Conservation (phyloP, 2,113 vertebrate species). For the Sapajus apella region DNA sequence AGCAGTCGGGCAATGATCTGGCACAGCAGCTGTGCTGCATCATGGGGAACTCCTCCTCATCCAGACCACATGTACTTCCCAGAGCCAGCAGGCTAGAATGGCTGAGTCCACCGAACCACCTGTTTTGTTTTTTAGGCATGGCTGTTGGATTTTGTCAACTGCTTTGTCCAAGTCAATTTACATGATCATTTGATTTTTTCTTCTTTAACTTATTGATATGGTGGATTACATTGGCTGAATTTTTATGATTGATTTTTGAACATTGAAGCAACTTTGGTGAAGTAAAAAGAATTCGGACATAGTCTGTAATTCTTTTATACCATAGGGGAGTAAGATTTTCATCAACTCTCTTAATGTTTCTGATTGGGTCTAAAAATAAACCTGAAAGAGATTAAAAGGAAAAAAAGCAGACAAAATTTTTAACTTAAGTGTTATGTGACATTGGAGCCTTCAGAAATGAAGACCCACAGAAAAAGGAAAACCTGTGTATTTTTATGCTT, state of each 20-base stretch:
- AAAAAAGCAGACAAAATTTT: background rate
- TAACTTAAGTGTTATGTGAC: background rate
- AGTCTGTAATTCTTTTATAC: background rate
- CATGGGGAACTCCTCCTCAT: too few relatives aligned
- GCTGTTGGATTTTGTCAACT: conserved; percentile 18
- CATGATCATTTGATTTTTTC: conserved; percentile 16
- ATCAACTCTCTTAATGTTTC: background rate
- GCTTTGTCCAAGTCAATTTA: background rate
- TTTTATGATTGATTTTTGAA: conserved; percentile 5
- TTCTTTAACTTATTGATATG: background rate
- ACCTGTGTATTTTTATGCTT: background rate
- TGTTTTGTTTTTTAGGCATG: background rate
- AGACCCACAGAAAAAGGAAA: background rate
- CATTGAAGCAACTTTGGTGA: conserved; percentile 1
- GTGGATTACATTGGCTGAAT: background rate
- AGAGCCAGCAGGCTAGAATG: too few relatives aligned
- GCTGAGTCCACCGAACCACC: too few relatives aligned
- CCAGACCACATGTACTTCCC: too few relatives aligned
- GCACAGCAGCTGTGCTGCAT: too few relatives aligned
- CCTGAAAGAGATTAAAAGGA: background rate
- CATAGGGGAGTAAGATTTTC: background rate
- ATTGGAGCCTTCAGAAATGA: background rate
- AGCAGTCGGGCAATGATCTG: too few relatives aligned
- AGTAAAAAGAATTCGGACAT: background rate
- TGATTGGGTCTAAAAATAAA: background rate